These are phyloP conservation scores for Ophiodon elongatus DNA, from an alignment of 2,113 vertebrate species.

Conservation along the genomic window DNA sequence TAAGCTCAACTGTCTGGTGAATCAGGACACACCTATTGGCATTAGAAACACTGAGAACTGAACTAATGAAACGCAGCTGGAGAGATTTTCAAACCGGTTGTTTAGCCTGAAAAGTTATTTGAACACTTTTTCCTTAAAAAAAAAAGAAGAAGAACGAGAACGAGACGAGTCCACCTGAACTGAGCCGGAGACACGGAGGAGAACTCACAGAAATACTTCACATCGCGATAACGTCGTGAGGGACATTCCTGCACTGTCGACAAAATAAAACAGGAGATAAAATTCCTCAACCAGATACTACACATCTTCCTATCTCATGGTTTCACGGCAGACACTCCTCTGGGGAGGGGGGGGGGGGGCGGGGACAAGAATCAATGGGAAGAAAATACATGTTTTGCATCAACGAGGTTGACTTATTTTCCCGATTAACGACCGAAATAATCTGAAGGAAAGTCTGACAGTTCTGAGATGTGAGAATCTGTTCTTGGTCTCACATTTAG, in stretches of 20 bases:
- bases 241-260: conserved; percentile 33
- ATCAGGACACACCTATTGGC: conserved; percentile 48
- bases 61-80: not conserved
- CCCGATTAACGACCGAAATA: too few species aligned
- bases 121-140: not conserved
- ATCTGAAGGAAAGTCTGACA: not conserved
- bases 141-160: not conserved
- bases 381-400: too few species aligned
- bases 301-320: not conserved
- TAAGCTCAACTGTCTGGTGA: conserved; percentile 33
- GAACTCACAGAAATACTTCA: not conserved
- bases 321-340: too few species aligned
- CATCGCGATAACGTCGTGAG: conserved; percentile 38
- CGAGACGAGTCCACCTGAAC: not conserved
- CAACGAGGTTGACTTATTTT: too few species aligned
- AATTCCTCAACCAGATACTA: not conserved
- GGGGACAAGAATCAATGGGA: too few species aligned
- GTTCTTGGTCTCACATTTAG: not conserved
- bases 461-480: not conserved
- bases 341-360: too few species aligned
- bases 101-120: not conserved
- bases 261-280: conserved; percentile 32
- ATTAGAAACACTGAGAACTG: conserved; percentile 7
- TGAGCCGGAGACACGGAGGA: not conserved
- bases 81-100: not conserved